These are phyloP conservation scores for Heliopora coerulea DNA, from an alignment of 92 coral and sea anemone genomes.

Conservation along the genomic window DNA sequence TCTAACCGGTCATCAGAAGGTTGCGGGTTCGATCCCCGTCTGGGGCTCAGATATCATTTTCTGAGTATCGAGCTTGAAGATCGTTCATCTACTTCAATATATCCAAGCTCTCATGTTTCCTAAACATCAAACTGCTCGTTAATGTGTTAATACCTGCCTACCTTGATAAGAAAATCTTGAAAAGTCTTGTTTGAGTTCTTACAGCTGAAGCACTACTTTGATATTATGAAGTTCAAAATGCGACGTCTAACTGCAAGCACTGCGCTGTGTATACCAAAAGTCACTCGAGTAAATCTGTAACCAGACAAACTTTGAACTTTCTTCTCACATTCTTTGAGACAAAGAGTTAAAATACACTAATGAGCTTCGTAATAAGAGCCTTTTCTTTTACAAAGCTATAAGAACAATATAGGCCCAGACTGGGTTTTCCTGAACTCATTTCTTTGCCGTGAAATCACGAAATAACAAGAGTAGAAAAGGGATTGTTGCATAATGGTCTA, in stretches of 20 bases:
- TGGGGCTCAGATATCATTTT: no score
- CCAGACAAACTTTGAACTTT: slow-evolving; percentile 11
- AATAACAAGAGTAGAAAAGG: no score
- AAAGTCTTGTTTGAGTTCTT: not conserved
- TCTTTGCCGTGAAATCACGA: not conserved
- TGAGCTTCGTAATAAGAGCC: slow-evolving; percentile 2
- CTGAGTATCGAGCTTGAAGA: no score
- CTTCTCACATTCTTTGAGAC: not conserved
- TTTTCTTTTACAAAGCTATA: slow-evolving; percentile 7
- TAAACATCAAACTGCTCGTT: no score
- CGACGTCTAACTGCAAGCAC: not conserved
- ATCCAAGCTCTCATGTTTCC: no score
- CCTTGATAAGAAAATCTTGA: not conserved
- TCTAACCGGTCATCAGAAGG: no score
- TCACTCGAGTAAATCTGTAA: slow-evolving; percentile 27
- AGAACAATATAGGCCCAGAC: slow-evolving; percentile 24
- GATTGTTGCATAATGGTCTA: no score
- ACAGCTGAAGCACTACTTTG: not conserved
- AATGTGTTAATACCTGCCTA: no score
- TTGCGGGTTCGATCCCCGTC: no score
- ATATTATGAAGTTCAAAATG: not conserved
- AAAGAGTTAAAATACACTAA: slow-evolving; percentile 9
- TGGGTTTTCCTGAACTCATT: not conserved
- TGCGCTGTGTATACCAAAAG: slow-evolving; percentile 18
- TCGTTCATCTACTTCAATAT: no score